Conservation (phyloP, 1,140 invertebrate species). For the Drosophila tani region DNA sequence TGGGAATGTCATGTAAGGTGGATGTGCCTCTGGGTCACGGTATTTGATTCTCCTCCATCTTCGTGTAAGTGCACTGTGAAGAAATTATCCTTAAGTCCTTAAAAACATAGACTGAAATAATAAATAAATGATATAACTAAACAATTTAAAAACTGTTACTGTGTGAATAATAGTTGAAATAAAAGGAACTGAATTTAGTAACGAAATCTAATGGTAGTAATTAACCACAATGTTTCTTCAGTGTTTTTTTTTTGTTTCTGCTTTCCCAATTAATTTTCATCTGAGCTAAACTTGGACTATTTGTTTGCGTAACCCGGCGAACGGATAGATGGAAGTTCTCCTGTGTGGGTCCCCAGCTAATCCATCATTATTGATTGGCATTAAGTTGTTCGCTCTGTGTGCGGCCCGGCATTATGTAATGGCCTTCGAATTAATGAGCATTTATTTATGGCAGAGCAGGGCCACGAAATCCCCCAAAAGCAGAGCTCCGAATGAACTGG, state of each 20-base stretch:
- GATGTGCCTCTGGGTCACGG: constrained; percentile 28
- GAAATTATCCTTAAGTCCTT: neutral
- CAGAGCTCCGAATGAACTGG: constrained; percentile 16
- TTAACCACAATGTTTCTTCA: neutral
- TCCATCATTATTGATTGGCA: constrained; percentile 83
- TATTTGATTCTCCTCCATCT: neutral
- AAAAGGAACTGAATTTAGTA: too few species aligned
- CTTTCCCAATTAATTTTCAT: constrained; percentile 65
- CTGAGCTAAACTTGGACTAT: constrained; percentile 59
- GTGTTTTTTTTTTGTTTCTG: constrained; percentile 2
- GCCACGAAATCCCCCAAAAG: constrained; percentile 19
- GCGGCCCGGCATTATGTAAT: constrained; percentile 56
- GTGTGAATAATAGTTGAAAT: too few species aligned
- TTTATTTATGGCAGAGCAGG: constrained; percentile 61
- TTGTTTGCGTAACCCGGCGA: constrained; percentile 56
- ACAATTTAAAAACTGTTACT: neutral
- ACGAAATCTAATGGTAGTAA: too few species aligned
- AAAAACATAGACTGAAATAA: neutral
- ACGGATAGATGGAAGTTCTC: constrained; percentile 18
- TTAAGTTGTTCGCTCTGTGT: constrained; percentile 45
- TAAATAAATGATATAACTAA: neutral
- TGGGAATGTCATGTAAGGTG: constrained; percentile 49
- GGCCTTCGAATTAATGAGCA: constrained; percentile 60
- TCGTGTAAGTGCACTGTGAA: neutral
- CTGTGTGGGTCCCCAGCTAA: constrained; percentile 57